These are phyloP conservation scores for Drosophila rellima DNA, from an alignment of 2,888 invertebrate genomes.

Conservation along the genomic window DNA sequence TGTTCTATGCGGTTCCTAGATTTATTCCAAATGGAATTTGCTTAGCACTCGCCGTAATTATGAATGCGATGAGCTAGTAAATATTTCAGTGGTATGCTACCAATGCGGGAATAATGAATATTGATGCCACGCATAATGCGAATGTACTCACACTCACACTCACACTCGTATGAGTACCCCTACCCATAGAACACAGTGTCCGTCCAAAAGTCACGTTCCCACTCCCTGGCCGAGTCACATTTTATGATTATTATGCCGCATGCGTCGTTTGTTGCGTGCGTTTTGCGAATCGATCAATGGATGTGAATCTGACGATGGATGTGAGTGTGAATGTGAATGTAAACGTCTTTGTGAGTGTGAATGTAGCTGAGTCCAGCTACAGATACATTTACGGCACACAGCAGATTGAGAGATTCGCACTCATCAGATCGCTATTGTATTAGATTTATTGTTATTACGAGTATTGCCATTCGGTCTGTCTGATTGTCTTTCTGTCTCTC, in stretches of 20 bases:
- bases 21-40: conserved; percentile 19
- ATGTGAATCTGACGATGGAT: conserved; percentile 20
- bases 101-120: conserved; percentile 55
- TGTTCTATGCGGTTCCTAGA: conserved; percentile 28
- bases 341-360: conserved; percentile 3
- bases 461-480: conserved; percentile 21
- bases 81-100: neutral
- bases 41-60: conserved; percentile 33
- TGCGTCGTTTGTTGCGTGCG: conserved; percentile 60
- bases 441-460: conserved; percentile 43
- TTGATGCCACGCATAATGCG: conserved; percentile 70
- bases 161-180: too few relatives aligned
- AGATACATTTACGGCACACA: conserved; percentile 3
- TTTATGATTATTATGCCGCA: conserved; percentile 71
- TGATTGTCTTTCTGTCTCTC: neutral
- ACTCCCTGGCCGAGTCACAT: conserved; percentile 26
- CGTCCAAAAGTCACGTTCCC: conserved; percentile 61
- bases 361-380: conserved; percentile 5
- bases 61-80: conserved; percentile 20
- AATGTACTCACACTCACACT: conserved; percentile 34
- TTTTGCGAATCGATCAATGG: conserved; percentile 71
- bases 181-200: conserved; percentile 49
- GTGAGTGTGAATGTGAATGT: neutral
- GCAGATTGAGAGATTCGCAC: conserved; percentile 11
- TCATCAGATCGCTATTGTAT: conserved; percentile 11